Evolutionary conservation across 2,113 vertebrate species (phyloP).

Genomic region (Pseudonaja textilis): DNA sequence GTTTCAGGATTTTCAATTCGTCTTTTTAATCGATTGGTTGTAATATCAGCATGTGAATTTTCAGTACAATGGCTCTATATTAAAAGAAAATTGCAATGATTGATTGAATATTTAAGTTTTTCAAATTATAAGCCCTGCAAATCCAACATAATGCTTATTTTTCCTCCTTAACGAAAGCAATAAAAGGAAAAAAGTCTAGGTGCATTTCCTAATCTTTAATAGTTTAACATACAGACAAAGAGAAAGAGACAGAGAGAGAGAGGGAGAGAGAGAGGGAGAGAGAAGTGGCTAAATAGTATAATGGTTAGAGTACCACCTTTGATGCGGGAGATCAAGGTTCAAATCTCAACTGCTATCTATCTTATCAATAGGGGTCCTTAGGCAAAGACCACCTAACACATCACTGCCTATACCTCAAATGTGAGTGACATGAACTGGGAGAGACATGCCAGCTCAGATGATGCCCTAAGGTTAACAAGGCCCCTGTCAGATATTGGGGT

Average conservation of each 20-base stretch:
- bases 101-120: neutral
- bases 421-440: too few species aligned
- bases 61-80: conserved; percentile 63
- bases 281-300: too few species aligned
- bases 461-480: too few species aligned
- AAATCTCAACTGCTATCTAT: too few species aligned
- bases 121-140: neutral
- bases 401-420: too few species aligned
- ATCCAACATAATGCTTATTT: neutral
- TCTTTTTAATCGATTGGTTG: conserved; percentile 54
- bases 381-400: too few species aligned
- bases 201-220: neutral
- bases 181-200: neutral
- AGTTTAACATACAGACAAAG: neutral
- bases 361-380: too few species aligned
- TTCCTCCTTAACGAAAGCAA: neutral
- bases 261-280: too few species aligned
- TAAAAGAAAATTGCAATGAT: conserved; percentile 42
- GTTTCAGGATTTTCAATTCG: conserved; percentile 57
- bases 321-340: too few species aligned
- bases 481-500: too few species aligned
- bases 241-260: neutral
- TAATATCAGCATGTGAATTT: conserved; percentile 52
- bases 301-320: too few species aligned
- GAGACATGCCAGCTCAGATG: too few species aligned